Evolutionary conservation across 1,140 invertebrate species (phyloP), one percentile per base, ranked within the genome.

Genomic region (Gonioctena quinquepunctata): DNA sequence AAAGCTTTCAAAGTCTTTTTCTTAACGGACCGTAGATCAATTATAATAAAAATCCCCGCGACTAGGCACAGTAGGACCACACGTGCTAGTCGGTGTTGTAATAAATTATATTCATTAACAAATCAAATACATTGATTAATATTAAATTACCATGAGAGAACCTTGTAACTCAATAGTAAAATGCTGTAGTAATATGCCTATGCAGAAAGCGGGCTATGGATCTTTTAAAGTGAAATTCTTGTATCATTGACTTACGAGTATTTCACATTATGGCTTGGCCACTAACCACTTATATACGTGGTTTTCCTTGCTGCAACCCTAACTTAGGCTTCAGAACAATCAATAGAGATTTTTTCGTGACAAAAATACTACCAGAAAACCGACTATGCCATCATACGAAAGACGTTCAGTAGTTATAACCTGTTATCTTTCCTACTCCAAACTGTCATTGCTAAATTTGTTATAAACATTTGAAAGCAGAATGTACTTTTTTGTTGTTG

Each of bases 111-210:
- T n/a, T n/a, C n/a, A n/a, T n/a, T n/a, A n/a, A n/a, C n/a, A n/a
- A n/a, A n/a, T n/a, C n/a, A n/a, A n/a, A n/a, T n/a, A n/a, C n/a
- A n/a, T n/a, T n/a, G n/a, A n/a, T n/a, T n/a, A n/a, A n/a, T 11
- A 33, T 33, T 13, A 33, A 16, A 52, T 18, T 2, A 52, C 11
- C 50, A 21, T 52, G 50, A 52, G 19, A 52, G 18, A 52, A 18
- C 50, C 50, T 52, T 52, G 50, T 52, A 52, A 52, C 50, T 52
- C 50, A 52, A 52, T 52, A 21, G 50, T n/a, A 52, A 52, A 52
- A 52, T 52, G 50, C 50, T 52, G 50, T 52, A 13, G 28, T 11
- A 33, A 33, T 33, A 13, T 33, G 28, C n/a, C n/a, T n/a, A n/a
- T n/a, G n/a, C n/a, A n/a, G n/a, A n/a, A n/a, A n/a, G n/a, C 28